phyloP scores from a whole-genome alignment of 1,140 invertebrate genomes.

The Drosophila repletoides region DNA sequence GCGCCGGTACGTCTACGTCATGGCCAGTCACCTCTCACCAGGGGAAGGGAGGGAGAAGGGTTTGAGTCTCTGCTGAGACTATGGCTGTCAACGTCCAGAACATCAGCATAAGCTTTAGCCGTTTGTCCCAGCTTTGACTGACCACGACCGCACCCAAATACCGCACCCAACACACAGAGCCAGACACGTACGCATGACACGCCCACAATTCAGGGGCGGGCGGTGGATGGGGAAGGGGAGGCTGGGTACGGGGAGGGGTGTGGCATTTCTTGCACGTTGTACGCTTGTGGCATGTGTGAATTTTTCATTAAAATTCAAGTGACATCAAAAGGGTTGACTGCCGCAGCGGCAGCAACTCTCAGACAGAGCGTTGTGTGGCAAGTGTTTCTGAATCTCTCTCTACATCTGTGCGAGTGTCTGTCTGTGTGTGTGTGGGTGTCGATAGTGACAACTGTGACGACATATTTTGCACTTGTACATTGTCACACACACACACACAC shows the following conservation, averaged over 20 bases:
- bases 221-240: background rate
- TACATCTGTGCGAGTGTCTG: constrained; percentile 1
- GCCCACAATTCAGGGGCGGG: constrained; percentile 12
- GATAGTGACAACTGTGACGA: constrained; percentile 79
- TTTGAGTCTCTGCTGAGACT: constrained; percentile 57
- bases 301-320: constrained; percentile 81
- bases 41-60: constrained; percentile 20
- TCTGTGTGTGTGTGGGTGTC: constrained; percentile 49
- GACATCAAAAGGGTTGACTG: constrained; percentile 80
- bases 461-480: constrained; percentile 72
- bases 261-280: constrained; percentile 53
- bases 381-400: background rate
- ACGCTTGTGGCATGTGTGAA: constrained; percentile 77
- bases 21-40: constrained; percentile 15
- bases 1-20: constrained; percentile 35
- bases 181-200: constrained; percentile 47
- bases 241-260: background rate
- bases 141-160: constrained; percentile 62
- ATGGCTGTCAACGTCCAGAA: constrained; percentile 57
- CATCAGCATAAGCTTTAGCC: constrained; percentile 27
- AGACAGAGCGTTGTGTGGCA: constrained; percentile 4
- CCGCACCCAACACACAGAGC: constrained; percentile 48
- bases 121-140: constrained; percentile 37
- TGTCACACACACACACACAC: constrained; percentile 47
- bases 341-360: constrained; percentile 2